phyloP scores from a whole-genome alignment of 2,797 vertebrate species.

The Streptopelia turtur region DNA sequence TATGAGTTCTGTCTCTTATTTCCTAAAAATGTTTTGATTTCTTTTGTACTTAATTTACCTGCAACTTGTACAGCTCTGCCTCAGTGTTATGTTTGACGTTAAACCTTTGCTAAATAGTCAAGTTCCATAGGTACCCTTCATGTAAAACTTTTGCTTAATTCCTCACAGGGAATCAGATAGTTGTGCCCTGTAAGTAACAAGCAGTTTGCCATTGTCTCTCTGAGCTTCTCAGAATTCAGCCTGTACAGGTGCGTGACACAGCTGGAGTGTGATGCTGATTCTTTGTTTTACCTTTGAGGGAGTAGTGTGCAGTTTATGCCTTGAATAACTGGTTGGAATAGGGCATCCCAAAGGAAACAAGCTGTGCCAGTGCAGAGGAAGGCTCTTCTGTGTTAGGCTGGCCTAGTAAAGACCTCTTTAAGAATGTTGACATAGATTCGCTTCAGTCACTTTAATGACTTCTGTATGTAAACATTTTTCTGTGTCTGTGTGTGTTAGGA shows the following conservation, averaged over 20 bases:
- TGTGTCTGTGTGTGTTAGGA: slow-evolving; percentile 79
- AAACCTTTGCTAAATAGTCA: neutral
- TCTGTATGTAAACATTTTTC: neutral
- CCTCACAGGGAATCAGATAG: neutral
- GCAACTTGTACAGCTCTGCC: neutral
- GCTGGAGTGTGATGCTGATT: neutral
- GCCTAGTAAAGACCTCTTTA: neutral
- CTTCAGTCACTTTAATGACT: neutral
- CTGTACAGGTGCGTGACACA: neutral
- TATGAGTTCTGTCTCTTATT: slow-evolving; percentile 21
- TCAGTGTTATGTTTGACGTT: neutral
- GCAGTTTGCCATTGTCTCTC: neutral
- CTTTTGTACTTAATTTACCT: neutral
- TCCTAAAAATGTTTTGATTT: slow-evolving; percentile 52
- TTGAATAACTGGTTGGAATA: neutral
- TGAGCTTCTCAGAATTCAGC: neutral
- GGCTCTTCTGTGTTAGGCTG: neutral
- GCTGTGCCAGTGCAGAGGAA: neutral
- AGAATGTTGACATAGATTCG: neutral
- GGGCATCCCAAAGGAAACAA: neutral
- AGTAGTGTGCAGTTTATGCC: neutral
- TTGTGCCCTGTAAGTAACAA: neutral
- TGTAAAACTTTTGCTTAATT: neutral
- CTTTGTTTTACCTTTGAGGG: neutral
- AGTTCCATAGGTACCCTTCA: neutral